Percentiles rank a stretch among this genome's conserved stretches.
Conservation (phyloP, 2,113 vertebrate species). For the Periophthalmus modestus region DNA sequence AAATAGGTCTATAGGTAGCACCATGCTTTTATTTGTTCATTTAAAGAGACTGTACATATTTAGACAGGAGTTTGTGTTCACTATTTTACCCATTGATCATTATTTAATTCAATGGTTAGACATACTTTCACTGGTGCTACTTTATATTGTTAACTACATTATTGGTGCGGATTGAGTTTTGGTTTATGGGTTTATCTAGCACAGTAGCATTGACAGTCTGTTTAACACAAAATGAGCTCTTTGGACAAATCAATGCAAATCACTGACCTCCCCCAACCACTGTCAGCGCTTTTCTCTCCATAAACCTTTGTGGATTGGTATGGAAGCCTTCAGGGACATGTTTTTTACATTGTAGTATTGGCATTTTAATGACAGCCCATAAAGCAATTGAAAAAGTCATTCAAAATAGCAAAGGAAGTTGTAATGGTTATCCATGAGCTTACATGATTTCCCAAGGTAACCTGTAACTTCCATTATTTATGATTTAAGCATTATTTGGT, state of each 20-base stretch:
- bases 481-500: neutral
- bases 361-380: slow-evolving; percentile 36
- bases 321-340: slow-evolving; percentile 9
- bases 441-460: neutral
- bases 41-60: neutral
- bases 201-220: slow-evolving; percentile 36
- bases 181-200: slow-evolving; percentile 37
- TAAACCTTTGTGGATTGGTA: slow-evolving; percentile 25
- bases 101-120: neutral
- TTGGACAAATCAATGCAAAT: slow-evolving; percentile 47
- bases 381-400: slow-evolving; percentile 18
- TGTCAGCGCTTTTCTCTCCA: slow-evolving; percentile 21
- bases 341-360: slow-evolving; percentile 32
- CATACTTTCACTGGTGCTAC: neutral
- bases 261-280: slow-evolving; percentile 33
- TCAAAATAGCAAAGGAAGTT: slow-evolving; percentile 13
- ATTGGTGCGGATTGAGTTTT: neutral
- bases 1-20: slow-evolving; percentile 6
- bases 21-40: slow-evolving; percentile 15
- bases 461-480: neutral
- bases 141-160: neutral
- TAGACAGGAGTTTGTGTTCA: neutral
- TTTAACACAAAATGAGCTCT: slow-evolving; percentile 58
- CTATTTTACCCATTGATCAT: neutral
- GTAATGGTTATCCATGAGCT: neutral